Conservation (phyloP, 2,797 vertebrate genomes). For the Parambassis ranga region DNA sequence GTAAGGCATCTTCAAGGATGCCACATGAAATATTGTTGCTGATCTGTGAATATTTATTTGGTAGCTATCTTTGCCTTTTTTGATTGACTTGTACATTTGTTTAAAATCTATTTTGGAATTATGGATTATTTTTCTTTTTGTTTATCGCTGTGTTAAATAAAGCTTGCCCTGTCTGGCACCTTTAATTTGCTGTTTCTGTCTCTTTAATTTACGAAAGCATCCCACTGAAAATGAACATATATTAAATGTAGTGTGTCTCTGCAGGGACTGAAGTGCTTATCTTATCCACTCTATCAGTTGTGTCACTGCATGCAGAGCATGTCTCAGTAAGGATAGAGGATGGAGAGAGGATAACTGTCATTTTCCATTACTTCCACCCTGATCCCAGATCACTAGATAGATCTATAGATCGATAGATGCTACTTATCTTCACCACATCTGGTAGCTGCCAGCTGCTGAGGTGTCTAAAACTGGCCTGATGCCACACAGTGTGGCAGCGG, state of each 20-base stretch:
- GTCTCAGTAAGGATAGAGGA: constrained; percentile 48
- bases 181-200: constrained; percentile 14
- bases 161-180: constrained; percentile 76
- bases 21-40: constrained; percentile 71
- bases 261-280: constrained; percentile 38
- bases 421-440: constrained; percentile 75
- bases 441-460: constrained; percentile 54
- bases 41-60: constrained; percentile 84
- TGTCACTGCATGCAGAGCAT: constrained; percentile 37
- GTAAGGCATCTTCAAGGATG: constrained; percentile 72
- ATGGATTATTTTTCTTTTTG: constrained; percentile 4
- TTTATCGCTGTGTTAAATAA: constrained; percentile 78
- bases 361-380: constrained; percentile 37
- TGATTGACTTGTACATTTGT: constrained; percentile 66
- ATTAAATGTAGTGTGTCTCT: constrained; percentile 13
- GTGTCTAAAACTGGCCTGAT: constrained; percentile 39
- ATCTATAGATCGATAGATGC: no score
- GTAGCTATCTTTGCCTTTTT: constrained; percentile 58
- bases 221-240: constrained; percentile 8
- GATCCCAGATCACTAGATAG: constrained; percentile 38
- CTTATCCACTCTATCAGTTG: constrained; percentile 19
- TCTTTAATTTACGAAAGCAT: neutral
- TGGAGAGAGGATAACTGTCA: constrained; percentile 49
- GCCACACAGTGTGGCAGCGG: constrained; percentile 43
- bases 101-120: constrained; percentile 74